Base-by-base conservation (phyloP, 2,113 vertebrate genomes). In the Anhinga rufa region DNA sequence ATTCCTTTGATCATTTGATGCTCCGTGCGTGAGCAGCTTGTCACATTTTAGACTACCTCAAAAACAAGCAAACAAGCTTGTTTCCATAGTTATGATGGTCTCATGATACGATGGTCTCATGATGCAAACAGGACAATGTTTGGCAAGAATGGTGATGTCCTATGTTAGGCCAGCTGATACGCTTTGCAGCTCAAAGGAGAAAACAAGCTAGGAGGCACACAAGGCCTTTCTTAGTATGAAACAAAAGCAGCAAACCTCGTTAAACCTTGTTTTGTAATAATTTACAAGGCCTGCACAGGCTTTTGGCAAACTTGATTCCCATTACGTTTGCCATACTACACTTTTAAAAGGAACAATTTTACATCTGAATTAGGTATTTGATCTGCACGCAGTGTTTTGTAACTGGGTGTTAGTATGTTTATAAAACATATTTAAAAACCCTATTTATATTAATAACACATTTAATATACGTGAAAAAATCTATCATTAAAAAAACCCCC, bases 101-200 rank as follows among this genome's bases (percentile, higher is more conserved):
- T 95, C 92, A 92, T 95, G 96, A 97, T 92, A 38, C 15, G 4
- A 44, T n/a, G 64, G 96, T 96, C 96, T 96, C 77, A 87, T 96
- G 95, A 92, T 80, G 58, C 71, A 40, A 44, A 34, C 66, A 32
- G 93, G 84, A 93, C 94, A 95, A 85, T 95, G 87, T 94, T 96
- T 97, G 94, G 96, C 95, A 85, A 24, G 61, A 48, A 2, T 9
- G 46, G 34, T 48, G 52, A 21, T 64, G 92, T 95, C 81, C 95
- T 93, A 8, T 85, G 94, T 82, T 88, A 26, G 78, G 60, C 78
- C 92, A 96, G 90, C 95, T 96, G 94, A 96, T 96, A 54, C 0
- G 38, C 83, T 93, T 38, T 71, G 91, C 75, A 68, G 76, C 89
- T 79, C 80, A 18, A 62, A 81, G 86, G 25, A 82, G 81, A 84